Percentiles rank a stretch among this genome's conserved stretches.
Conservation (phyloP, 2,888 invertebrate species). For the Nomada fucata region DNA sequence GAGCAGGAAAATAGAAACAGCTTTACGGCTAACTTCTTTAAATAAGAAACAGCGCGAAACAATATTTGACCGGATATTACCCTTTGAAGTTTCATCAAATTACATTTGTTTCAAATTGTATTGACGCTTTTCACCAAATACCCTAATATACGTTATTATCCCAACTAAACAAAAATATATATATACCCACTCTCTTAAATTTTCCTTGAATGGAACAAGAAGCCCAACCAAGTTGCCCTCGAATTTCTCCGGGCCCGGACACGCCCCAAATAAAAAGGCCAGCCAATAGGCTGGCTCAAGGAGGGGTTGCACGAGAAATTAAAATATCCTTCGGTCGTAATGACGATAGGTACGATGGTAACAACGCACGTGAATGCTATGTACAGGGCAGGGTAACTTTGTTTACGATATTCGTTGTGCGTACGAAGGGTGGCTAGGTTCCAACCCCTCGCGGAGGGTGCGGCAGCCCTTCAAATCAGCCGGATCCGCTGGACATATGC, state of each 20-base stretch:
- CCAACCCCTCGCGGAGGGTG: constrained; percentile 55
- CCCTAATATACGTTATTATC: background rate
- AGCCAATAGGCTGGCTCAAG: constrained; percentile 69
- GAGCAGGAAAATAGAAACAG: constrained; percentile 23
- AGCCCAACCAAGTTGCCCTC: background rate
- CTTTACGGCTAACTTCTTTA: background rate
- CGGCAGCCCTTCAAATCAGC: constrained; percentile 59
- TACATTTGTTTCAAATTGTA: background rate
- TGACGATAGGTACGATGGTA: constrained; percentile 69
- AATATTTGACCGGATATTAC: background rate
- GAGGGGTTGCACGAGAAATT: constrained; percentile 73
- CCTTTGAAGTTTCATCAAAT: background rate
- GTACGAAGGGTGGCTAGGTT: constrained; percentile 54
- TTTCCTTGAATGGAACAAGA: background rate
- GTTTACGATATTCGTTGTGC: constrained; percentile 42
- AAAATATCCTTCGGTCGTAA: constrained; percentile 77
- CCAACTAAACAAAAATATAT: background rate
- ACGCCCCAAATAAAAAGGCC: constrained; percentile 70
- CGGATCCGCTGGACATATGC: constrained; percentile 66
- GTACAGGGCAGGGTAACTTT: constrained; percentile 36
- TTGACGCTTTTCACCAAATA: no score
- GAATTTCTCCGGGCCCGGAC: constrained; percentile 37
- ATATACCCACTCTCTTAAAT: background rate
- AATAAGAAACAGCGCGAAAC: background rate
- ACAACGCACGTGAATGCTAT: constrained; percentile 58